phyloP scores from a whole-genome alignment of 2,113 vertebrate genomes.

The Microtus ochrogaster region DNA sequence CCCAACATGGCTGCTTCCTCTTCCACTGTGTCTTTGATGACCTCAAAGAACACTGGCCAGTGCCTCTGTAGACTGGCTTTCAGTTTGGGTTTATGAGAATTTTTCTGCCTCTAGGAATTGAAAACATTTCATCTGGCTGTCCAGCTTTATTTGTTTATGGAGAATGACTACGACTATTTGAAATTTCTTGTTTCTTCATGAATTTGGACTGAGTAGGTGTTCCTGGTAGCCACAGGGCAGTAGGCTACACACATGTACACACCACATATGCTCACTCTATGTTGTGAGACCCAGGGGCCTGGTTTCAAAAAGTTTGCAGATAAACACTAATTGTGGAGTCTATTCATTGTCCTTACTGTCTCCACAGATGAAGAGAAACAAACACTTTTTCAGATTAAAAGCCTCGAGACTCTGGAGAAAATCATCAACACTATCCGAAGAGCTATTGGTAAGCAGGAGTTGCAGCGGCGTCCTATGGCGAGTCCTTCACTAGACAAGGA shows the following conservation, averaged over 20 bases:
- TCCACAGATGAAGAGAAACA: constrained; percentile 62
- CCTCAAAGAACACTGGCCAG: neutral
- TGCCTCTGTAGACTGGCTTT: neutral
- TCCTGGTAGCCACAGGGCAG: neutral
- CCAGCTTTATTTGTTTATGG: neutral
- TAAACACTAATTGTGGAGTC: neutral
- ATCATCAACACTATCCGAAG: constrained; percentile 49
- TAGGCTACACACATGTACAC: neutral
- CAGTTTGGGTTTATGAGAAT: neutral
- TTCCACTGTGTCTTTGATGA: neutral
- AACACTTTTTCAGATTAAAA: constrained; percentile 57
- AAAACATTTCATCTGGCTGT: neutral
- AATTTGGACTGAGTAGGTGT: no score
- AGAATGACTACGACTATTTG: neutral
- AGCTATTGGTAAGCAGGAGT: constrained; percentile 54
- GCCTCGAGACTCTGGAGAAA: constrained; percentile 45
- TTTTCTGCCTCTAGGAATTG: neutral
- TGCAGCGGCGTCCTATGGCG: neutral
- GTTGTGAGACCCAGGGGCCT: neutral
- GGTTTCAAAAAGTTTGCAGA: neutral
- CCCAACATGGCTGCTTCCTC: neutral
- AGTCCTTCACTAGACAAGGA: neutral
- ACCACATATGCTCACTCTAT: neutral
- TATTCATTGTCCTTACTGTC: constrained; percentile 34
- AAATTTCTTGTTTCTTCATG: neutral